These are phyloP conservation scores for Neodon shergylaensis DNA, from an alignment of 2,113 vertebrate species.

Conservation along the genomic window DNA sequence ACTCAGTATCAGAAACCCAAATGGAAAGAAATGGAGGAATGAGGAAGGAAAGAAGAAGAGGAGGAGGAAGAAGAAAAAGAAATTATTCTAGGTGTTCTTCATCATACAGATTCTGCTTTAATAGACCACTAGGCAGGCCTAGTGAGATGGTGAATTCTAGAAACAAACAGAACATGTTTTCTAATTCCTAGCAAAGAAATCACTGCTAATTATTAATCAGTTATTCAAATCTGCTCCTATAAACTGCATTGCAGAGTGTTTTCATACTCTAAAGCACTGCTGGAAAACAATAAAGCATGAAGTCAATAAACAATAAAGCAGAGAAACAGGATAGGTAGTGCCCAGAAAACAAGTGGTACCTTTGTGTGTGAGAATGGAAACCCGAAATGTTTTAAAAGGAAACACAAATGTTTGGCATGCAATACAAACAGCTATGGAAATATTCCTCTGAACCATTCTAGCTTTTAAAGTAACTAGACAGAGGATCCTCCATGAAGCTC, in stretches of 20 bases:
- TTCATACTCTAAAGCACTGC: not conserved
- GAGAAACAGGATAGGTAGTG: rapidly evolving
- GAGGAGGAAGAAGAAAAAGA: not conserved
- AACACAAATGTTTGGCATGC: not conserved
- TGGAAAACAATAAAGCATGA: not conserved
- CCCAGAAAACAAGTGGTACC: not conserved
- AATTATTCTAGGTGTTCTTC: not conserved
- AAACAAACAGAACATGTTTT: not conserved
- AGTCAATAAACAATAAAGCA: no score
- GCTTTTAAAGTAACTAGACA: not conserved
- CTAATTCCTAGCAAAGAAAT: not conserved
- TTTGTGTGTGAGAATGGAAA: not conserved
- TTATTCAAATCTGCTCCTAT: not conserved
- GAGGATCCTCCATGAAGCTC: not conserved
- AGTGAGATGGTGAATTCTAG: not conserved
- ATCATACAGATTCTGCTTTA: not conserved
- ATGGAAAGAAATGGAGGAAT: not conserved
- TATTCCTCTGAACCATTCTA: not conserved
- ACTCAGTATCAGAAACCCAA: not conserved
- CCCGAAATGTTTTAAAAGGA: not conserved
- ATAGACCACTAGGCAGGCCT: not conserved
- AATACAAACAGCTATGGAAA: not conserved
- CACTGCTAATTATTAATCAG: not conserved
- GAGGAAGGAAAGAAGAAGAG: no score
- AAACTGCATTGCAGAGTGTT: not conserved